Conservation (phyloP, 2,888 invertebrate genomes). For the Ephialtes manifestator region DNA sequence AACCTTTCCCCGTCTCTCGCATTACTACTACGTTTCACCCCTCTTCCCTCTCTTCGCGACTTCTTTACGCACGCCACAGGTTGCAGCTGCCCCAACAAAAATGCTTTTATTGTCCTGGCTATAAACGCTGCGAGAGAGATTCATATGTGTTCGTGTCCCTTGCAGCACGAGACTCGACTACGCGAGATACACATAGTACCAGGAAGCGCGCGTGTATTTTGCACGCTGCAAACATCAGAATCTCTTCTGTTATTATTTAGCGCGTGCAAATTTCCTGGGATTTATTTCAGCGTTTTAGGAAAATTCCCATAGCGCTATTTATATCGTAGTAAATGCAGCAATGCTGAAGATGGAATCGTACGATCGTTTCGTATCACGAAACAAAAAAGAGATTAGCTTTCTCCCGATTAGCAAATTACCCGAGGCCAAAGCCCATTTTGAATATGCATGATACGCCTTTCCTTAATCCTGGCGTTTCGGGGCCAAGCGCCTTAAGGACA, state of each 20-base stretch:
- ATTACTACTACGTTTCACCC: conserved; percentile 47
- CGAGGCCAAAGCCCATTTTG: conserved; percentile 36
- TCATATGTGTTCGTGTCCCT: not conserved
- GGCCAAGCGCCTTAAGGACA: conserved; percentile 6
- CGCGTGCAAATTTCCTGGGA: conserved; percentile 15
- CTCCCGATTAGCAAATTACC: conserved; percentile 26
- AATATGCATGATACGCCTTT: conserved; percentile 48
- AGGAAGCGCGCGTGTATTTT: conserved; percentile 17
- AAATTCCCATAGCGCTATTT: not conserved
- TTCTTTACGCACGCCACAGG: conserved; percentile 72
- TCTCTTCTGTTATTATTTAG: conserved; percentile 32
- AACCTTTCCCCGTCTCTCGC: conserved; percentile 29
- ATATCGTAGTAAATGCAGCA: not conserved
- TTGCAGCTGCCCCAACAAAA: conserved; percentile 79
- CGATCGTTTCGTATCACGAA: not conserved
- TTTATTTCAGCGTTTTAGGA: not conserved
- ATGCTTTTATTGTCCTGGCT: conserved; percentile 75
- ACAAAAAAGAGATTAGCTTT: conserved; percentile 28
- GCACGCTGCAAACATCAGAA: conserved; percentile 7
- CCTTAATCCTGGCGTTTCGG: conserved; percentile 39
- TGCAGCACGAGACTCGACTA: conserved; percentile 23
- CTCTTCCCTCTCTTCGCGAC: conserved; percentile 34
- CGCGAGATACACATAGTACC: not conserved
- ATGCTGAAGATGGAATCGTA: not conserved
- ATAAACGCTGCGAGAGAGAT: conserved; percentile 50